These are phyloP conservation scores for Phylloscopus whistleri DNA, from an alignment of 2,113 vertebrate genomes.

Conservation along the genomic window DNA sequence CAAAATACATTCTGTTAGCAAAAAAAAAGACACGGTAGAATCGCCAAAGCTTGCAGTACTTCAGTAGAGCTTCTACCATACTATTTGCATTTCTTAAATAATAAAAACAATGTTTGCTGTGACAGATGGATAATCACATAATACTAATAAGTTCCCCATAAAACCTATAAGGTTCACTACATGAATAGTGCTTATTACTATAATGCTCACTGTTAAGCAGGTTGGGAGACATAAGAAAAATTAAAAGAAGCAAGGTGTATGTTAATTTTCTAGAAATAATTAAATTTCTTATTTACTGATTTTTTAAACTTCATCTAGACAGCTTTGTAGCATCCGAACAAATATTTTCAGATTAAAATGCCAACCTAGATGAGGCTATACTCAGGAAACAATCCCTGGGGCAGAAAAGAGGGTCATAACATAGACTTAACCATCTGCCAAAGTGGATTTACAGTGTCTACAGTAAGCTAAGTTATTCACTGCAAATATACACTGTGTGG, in stretches of 20 bases:
- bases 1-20: neutral
- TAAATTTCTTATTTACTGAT: neutral
- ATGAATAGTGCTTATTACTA: neutral
- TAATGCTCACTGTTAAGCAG: neutral
- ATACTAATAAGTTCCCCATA: neutral
- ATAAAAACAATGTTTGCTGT: neutral
- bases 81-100: slow-evolving; percentile 2
- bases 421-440: slow-evolving; percentile 28
- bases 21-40: neutral
- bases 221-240: neutral
- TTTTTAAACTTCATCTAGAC: neutral
- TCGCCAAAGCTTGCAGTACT: neutral
- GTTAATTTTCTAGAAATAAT: neutral
- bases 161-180: neutral
- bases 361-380: neutral
- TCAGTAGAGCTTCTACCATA: neutral
- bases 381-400: slow-evolving; percentile 7
- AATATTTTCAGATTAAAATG: slow-evolving; percentile 11
- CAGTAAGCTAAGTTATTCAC: slow-evolving; percentile 27
- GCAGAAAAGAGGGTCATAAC: slow-evolving; percentile 8
- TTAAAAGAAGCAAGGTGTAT: neutral
- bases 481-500: neutral
- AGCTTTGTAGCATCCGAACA: neutral
- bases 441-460: slow-evolving; percentile 22
- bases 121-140: neutral